Evolutionary conservation across 2,113 vertebrate genomes (phyloP), one percentile per base, ranked within the genome.

Genomic region (Salminus brasiliensis): DNA sequence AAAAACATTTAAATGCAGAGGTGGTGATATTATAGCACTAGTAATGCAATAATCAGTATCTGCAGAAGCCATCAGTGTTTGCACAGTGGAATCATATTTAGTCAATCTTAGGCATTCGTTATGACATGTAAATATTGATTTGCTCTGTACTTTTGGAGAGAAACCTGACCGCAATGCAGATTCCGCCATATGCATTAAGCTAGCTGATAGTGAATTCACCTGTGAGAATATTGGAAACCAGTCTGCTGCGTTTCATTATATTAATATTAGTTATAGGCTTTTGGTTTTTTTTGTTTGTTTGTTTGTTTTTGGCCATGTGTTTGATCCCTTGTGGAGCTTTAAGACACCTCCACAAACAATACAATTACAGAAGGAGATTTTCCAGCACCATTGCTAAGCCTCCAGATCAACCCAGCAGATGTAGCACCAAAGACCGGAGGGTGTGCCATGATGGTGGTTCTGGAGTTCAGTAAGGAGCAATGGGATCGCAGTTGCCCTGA

Each of bases 341-440:
- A 57, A 57, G 68, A 79, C n/a, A 57, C 65, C 13, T 78, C 9
- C 71, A 52, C 57, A 72, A 68, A 62, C 59, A 72, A 63, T 74
- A 52, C 70, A 29, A 72, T 43, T 60, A 72, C 55, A 59, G 60
- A 71, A 67, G 67, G n/a, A 73, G 63, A 45, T n/a, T n/a, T n/a
- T n/a, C n/a, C n/a, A n/a, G n/a, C n/a, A n/a, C n/a, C 45, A 66
- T 66, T 53, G 52, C 21, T 23, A 49, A n/a, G 11, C 25, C 71
- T 74, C 62, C 70, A 80, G 60, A 67, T 74, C 62, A 72, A 67
- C 69, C 71, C 71, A 74, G 78, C 62, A 30, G 73, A 80, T 80
- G 78, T 80, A 80, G 78, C 78, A 74, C 57, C 49, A 72, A 60
- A 79, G 68, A 63, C 15, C 23, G 43, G 70, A 63, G 47, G 32